Evolutionary conservation across 2,888 invertebrate genomes (phyloP).

Genomic region (Oligia latruncula): DNA sequence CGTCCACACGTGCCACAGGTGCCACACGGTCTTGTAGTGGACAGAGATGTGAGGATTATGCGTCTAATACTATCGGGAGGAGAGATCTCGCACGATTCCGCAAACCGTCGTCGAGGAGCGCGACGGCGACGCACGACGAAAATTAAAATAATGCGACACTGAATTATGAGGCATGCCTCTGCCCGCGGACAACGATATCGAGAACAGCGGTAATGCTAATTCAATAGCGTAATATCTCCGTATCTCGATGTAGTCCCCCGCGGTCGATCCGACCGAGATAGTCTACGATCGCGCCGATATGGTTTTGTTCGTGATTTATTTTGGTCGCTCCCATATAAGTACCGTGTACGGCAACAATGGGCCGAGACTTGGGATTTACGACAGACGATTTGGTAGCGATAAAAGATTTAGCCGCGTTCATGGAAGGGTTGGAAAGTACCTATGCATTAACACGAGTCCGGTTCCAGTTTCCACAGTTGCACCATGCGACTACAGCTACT

Average conservation of each 20-base stretch:
- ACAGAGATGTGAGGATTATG: constrained; percentile 80
- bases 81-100: constrained; percentile 84
- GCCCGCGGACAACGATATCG: constrained; percentile 78
- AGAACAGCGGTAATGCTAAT: constrained; percentile 88
- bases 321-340: constrained; percentile 88
- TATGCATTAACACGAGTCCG: constrained; percentile 72
- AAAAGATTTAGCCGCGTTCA: constrained; percentile 82
- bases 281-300: constrained; percentile 88
- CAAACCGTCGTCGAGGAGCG: constrained; percentile 68
- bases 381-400: constrained; percentile 88
- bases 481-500: constrained; percentile 30
- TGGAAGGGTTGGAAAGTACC: constrained; percentile 71
- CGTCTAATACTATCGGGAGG: constrained; percentile 79
- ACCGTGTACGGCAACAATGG: constrained; percentile 87
- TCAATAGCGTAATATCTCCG: constrained; percentile 88
- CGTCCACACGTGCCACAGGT: constrained; percentile 75
- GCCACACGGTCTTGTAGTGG: constrained; percentile 68
- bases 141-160: constrained; percentile 84
- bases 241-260: constrained; percentile 82
- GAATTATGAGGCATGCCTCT: constrained; percentile 80
- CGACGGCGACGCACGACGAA: constrained; percentile 75
- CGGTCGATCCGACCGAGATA: constrained; percentile 83
- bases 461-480: constrained; percentile 58
- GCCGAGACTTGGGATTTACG: constrained; percentile 85
- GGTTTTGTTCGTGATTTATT: constrained; percentile 89